Evolutionary conservation across 2,113 vertebrate genomes (phyloP), one percentile per base, ranked within the genome.

Genomic region (Dasypus novemcinctus): DNA sequence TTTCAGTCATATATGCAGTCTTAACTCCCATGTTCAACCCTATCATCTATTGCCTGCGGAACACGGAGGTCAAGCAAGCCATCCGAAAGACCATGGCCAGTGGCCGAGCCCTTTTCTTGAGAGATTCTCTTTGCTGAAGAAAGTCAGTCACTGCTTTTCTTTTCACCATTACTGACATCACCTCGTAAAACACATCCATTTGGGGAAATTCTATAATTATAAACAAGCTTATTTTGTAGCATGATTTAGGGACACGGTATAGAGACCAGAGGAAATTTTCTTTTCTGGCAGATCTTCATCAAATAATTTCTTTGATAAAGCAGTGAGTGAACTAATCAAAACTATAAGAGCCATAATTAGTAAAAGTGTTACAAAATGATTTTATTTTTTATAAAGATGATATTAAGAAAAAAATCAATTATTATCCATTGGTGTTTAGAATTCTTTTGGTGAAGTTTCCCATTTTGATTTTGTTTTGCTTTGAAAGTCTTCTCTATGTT

Each of bases 1-100:
- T 98, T 14, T 98, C 98, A 93, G 92, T 93, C 68, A 27, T 98
- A 41, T 98, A 98, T 6, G 90, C 97, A 90, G 96, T 98, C 21
- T 91, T 98, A 59, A 97, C 97, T 31, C 98, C 97, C 46, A 90
- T 98, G 91, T 92, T 97, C 63, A 98, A 98, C 63, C 98, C 98
- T n/a, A 94, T 98, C 41, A 98, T 98, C 57, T 98, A 98, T 59
- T 98, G 98, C 46, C 91, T 98, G 54, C 98, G 98, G 85, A 98
- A 98, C 79, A 95, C 97, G 68, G 97, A 98, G n/a, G 97, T 98
- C 31, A 98, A 98, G 27, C 78, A 95, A 38, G 95, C 81, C 66
- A 84, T 98, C 14, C 88, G 74, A 72, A 98, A 97, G 92, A 95
- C 90, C 27, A 57, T 97, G 17, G 29, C 71, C 36, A 92, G 79